Evolutionary conservation across 1,140 invertebrate genomes (phyloP), one percentile per base, ranked within the genome.

Genomic region (Lucilia cuprina): DNA sequence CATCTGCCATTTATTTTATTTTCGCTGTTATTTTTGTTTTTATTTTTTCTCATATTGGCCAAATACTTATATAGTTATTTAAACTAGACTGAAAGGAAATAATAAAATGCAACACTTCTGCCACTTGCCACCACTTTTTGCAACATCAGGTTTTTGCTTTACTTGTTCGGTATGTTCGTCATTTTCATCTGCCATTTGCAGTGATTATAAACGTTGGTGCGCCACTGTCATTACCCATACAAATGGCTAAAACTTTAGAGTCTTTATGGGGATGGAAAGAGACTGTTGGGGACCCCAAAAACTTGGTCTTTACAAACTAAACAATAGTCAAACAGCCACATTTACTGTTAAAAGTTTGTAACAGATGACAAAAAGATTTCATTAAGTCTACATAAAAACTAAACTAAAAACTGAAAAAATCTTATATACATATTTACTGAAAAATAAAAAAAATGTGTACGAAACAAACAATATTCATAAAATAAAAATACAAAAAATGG

Each of bases 291-390:
- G 25, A 34, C 9, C 8, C 14, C 14, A 21, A 21, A 65, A 83
- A 83, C 49, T 83, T 83, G 25, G 55, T 83, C 82, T 80, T 78
- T 78, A n/a, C 35, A 78, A 17, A 47, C 75, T 78, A 65, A 65
- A 82, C 21, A 82, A 10, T 41, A 30, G 25, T 30, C 25, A 49
- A 49, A 49, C 34, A 35, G 77, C n/a, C 41, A 47, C 77, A 80
- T 80, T 80, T 80, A 80, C n/a, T 49, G 30, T 78, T 41, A 50
- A 50, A 80, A 80, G 12, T 80, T 80, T 80, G 50, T 83, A 25
- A 65, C 47, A 83, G 82, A 83, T 50, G 82, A 83, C 82, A 83
- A 83, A 83, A 70, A 65, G 82, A 83, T 83, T 83, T 74, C 82
- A 83, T 83, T 83, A 83, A 65, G 55, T 83, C 19, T 12, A 49